Evolutionary conservation across 2,113 vertebrate genomes (phyloP), one percentile per base, ranked within the genome.

Genomic region (Phalacrocorax aristotelis): DNA sequence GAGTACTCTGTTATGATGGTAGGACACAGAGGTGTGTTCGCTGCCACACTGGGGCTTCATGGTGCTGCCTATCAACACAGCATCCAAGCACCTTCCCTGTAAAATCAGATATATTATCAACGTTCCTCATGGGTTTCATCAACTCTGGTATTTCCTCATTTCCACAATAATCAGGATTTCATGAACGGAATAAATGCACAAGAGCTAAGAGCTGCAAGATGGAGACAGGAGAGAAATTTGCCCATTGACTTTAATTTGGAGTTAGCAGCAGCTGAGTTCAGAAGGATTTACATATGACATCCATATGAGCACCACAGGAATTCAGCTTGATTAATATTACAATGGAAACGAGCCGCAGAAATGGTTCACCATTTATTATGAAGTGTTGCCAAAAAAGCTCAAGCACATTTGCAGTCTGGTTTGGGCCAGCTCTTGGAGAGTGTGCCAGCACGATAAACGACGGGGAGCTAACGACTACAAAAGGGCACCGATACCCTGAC

Each of bases 231-330:
- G 79, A 1, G 6, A 72, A 79, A 71, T 65, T 72, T 88, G 85
- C 60, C 57, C 18, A 10, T 76, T 76, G 36, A 48, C 40, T 80
- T 93, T 46, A 52, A 65, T 75, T 85, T 68, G 76, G 82, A 92
- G 57, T 44, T 68, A 88, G 58, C 83, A 52, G 72, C 68, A 87
- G 72, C 54, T 1, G 42, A 76, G 51, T 83, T 95, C 88, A 79
- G 94, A 87, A 55, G 55, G 83, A 76, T 96, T 93, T 92, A 46
- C 96, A 90, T 86, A 48, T 93, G 95, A 92, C 88, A 93, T 93
- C 92, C 95, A 96, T 92, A 93, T 88, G 86, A 92, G 68, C 89
- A 83, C 86, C 71, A 10, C 89, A 95, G 91, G 91, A 94, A 87
- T 80, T 70, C 87, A 34, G 77, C 89, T 82, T 94, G 92, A 96